A percentile compares a stretch with the other conserved stretches of the same genome.
These are phyloP conservation scores for Corydoras sp. DNA, from an alignment of 2,113 vertebrate genomes.

Conservation along the genomic window DNA sequence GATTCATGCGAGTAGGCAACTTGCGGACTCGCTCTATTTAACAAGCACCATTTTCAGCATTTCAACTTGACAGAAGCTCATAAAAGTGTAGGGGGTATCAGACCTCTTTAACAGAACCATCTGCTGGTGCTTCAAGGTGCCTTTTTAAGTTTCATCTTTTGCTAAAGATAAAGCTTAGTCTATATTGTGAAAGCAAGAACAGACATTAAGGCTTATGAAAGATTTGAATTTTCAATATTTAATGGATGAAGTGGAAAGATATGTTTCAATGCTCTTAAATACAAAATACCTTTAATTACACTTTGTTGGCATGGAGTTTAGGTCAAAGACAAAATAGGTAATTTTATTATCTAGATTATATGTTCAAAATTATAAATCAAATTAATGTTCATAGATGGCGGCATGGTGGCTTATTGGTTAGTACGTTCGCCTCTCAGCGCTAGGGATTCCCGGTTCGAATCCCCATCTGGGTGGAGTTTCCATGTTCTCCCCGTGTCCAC, in stretches of 20 bases:
- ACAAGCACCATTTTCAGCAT: constrained; percentile 1
- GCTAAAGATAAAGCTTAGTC: constrained; percentile 4
- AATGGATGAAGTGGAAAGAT: neutral
- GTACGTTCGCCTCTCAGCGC: too few species aligned
- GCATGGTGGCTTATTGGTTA: too few species aligned
- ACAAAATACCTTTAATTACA: constrained; percentile 4
- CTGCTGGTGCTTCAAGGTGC: constrained; percentile 9
- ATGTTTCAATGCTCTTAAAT: neutral
- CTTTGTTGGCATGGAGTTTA: neutral
- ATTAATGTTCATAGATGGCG: neutral
- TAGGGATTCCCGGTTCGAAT: too few species aligned
- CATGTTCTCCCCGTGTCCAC: too few species aligned
- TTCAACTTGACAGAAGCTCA: constrained; percentile 15
- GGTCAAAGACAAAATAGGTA: neutral
- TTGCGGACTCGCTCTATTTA: neutral
- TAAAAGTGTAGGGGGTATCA: constrained; percentile 8
- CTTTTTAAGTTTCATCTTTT: neutral
- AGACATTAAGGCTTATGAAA: neutral
- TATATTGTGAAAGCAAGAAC: neutral
- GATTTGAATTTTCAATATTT: neutral
- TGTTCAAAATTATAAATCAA: neutral
- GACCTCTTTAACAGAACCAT: constrained; percentile 13
- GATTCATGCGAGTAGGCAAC: neutral
- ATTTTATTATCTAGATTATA: too few species aligned
- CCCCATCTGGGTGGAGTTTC: too few species aligned